Conservation (phyloP, 1,140 invertebrate genomes). For the Monochamus saltuarius region DNA sequence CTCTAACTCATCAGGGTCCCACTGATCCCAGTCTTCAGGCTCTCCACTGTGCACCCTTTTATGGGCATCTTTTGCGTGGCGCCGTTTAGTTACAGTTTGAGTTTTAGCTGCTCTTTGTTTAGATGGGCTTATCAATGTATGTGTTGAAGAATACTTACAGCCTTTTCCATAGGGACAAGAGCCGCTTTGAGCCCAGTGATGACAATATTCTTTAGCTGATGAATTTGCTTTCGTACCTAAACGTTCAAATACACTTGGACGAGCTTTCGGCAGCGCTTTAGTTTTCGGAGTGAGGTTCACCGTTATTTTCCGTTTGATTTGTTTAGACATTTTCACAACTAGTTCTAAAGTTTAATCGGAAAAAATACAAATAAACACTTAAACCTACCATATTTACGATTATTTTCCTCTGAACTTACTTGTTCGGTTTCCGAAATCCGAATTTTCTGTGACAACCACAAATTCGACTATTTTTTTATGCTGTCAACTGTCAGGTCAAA, state of each 20-base stretch:
- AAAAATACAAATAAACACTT: conserved; percentile 25
- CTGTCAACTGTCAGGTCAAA: no score
- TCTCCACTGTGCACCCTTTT: conserved; percentile 66
- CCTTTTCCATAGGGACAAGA: conserved; percentile 72
- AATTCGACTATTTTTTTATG: no score
- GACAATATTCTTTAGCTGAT: conserved; percentile 64
- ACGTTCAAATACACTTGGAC: conserved; percentile 77
- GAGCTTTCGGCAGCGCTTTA: conserved; percentile 56
- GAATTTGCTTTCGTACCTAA: conserved; percentile 67
- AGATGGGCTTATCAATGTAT: conserved; percentile 72
- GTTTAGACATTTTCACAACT: conserved; percentile 68
- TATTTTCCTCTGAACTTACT: no score
- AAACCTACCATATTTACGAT: conserved; percentile 33
- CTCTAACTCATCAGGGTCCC: conserved; percentile 76
- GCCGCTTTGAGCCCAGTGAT: conserved; percentile 73
- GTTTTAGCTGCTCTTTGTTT: conserved; percentile 69
- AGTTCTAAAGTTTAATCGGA: conserved; percentile 17
- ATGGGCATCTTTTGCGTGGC: conserved; percentile 60
- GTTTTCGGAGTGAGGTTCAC: conserved; percentile 68
- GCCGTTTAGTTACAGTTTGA: conserved; percentile 62
- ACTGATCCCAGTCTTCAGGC: conserved; percentile 71
- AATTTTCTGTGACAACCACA: no score
- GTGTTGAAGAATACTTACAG: conserved; percentile 73
- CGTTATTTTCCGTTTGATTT: conserved; percentile 75
- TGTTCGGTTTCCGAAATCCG: no score